Percentiles rank a stretch among this genome's conserved stretches.
Evolutionary conservation across 2,113 vertebrate species (phyloP).

Genomic region (Drymodes brunneopygia): DNA sequence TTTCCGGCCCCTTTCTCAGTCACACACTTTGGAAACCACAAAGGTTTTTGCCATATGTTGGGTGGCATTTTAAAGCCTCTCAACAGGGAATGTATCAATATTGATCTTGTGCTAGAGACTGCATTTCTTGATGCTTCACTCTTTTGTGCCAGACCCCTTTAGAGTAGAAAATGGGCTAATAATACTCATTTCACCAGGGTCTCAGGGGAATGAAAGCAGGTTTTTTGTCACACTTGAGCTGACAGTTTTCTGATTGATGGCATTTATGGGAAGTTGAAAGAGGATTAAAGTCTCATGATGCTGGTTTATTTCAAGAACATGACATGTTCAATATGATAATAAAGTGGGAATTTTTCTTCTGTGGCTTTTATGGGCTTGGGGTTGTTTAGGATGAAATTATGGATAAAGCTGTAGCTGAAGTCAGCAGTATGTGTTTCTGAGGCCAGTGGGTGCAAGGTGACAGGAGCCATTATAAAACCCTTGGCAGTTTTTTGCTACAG

Average conservation of each 20-base stretch:
- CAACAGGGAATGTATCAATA: background rate
- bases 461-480: background rate
- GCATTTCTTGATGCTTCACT: background rate
- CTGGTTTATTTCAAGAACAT: conserved; percentile 28
- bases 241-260: conserved; percentile 32
- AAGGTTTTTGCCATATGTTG: background rate
- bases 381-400: conserved; percentile 8
- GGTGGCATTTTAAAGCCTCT: background rate
- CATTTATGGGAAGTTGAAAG: conserved; percentile 12
- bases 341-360: conserved; percentile 24
- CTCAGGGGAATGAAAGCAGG: background rate
- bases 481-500: background rate
- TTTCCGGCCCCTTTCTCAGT: background rate
- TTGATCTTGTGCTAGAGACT: background rate
- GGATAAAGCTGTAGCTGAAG: background rate
- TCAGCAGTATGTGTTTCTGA: background rate
- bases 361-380: background rate
- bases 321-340: background rate
- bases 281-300: conserved; percentile 20
- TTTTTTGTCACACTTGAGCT: conserved; percentile 12
- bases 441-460: background rate
- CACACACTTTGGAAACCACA: background rate
- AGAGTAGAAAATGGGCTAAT: background rate
- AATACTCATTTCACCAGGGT: background rate
- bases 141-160: background rate